Percentiles rank a stretch among this genome's conserved stretches.
Conservation (phyloP, 2,797 vertebrate genomes). For the Thaleichthys pacificus region DNA sequence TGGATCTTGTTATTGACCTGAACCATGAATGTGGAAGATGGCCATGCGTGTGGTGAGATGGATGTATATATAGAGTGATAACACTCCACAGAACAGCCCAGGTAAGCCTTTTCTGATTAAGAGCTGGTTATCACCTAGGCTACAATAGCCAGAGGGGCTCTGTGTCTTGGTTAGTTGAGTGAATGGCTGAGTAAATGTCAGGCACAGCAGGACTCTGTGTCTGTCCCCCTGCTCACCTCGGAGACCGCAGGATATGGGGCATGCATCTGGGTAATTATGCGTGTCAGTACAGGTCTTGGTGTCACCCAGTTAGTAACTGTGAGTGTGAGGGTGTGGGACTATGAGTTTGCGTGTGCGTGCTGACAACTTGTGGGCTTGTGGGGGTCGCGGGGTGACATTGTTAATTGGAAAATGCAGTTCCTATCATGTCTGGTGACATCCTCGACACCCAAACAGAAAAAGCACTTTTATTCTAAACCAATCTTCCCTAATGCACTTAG, state of each 20-base stretch:
- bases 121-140: background rate
- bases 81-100: background rate
- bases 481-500: no score
- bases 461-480: background rate
- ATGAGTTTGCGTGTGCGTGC: background rate
- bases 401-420: constrained; percentile 8
- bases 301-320: background rate
- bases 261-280: constrained; percentile 17
- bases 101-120: background rate
- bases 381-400: background rate
- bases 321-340: no score
- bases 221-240: constrained; percentile 13
- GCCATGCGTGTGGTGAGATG: no score
- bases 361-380: background rate
- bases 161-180: background rate
- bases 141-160: background rate
- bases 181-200: constrained; percentile 17
- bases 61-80: background rate
- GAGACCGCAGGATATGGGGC: constrained; percentile 7
- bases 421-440: background rate
- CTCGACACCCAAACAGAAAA: no score
- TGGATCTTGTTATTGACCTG: no score
- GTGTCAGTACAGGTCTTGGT: constrained; percentile 1
- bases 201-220: background rate
- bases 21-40: no score